Evolutionary conservation across 1,140 invertebrate genomes (phyloP).

Genomic region (Neodiprion fabricii): DNA sequence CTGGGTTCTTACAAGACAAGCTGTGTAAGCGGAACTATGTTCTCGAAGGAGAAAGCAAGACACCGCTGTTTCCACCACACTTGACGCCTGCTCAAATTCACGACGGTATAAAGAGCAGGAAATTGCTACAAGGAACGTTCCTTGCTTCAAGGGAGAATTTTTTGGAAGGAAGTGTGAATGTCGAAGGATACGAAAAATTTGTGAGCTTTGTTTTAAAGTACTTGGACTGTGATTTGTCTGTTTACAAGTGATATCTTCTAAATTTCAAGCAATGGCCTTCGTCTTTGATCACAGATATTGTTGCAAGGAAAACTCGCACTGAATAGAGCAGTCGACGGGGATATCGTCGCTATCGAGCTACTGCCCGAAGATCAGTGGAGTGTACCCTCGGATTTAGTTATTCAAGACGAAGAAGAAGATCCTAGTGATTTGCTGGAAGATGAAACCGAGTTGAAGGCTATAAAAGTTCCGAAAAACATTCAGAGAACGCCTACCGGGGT

Average conservation of each 20-base stretch:
- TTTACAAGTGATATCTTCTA: neutral
- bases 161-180: constrained; percentile 89
- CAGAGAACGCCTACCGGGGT: constrained; percentile 80
- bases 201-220: constrained; percentile 60
- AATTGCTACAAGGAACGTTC: constrained; percentile 84
- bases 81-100: constrained; percentile 78
- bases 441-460: constrained; percentile 61
- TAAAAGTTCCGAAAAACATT: constrained; percentile 47
- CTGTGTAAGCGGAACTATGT: constrained; percentile 72
- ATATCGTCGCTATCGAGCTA: constrained; percentile 91
- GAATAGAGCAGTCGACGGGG: constrained; percentile 96
- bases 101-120: constrained; percentile 80
- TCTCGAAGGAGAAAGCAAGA: constrained; percentile 67
- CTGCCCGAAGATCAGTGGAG: constrained; percentile 92
- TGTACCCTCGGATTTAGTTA: constrained; percentile 81
- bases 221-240: neutral
- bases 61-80: constrained; percentile 85
- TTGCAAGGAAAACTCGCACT: constrained; percentile 87
- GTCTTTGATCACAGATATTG: constrained; percentile 70
- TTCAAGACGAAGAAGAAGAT: constrained; percentile 81
- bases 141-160: constrained; percentile 90
- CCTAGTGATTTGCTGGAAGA: constrained; percentile 72
- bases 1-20: constrained; percentile 78
- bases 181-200: constrained; percentile 77
- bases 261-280: constrained; percentile 16